A percentile compares a stretch with the other conserved stretches of the same genome.
Evolutionary conservation across 2,113 vertebrate genomes (phyloP).

Genomic region (Galeopterus variegatus): DNA sequence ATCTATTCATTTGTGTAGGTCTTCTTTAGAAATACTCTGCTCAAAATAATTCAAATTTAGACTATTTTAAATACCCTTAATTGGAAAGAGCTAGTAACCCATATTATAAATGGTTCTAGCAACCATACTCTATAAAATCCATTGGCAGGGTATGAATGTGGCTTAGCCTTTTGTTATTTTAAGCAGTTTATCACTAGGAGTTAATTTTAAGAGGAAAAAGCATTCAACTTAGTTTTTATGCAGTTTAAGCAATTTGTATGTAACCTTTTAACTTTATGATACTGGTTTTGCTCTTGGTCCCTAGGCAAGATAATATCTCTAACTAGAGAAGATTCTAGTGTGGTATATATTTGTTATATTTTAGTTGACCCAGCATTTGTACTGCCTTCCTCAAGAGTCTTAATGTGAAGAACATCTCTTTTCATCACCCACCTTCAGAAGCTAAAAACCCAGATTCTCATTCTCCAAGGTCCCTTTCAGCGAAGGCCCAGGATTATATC

Average conservation of each 20-base stretch:
- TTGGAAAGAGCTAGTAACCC: conserved; percentile 17
- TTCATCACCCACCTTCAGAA: not conserved
- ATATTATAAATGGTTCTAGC: conserved; percentile 44
- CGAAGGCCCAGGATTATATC: not conserved
- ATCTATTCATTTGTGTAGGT: not conserved
- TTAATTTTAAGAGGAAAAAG: conserved; percentile 37
- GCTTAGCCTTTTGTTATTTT: not conserved
- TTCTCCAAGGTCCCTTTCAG: not conserved
- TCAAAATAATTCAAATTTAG: conserved; percentile 63
- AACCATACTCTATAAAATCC: not conserved
- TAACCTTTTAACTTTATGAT: conserved; percentile 25
- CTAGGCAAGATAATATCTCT: not conserved
- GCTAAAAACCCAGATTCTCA: not conserved
- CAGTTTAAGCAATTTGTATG: not conserved
- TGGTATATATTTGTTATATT: not conserved
- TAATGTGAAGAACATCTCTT: not conserved
- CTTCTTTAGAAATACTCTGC: not conserved
- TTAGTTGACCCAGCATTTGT: not conserved
- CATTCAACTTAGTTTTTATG: conserved; percentile 33
- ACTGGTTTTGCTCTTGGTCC: not conserved
- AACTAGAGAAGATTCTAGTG: not conserved
- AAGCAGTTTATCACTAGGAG: not conserved
- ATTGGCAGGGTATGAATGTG: not conserved
- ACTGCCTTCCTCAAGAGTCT: not conserved
- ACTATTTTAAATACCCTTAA: not conserved